A percentile compares a stretch with the other conserved stretches of the same genome.
Conservation (phyloP, 2,888 invertebrate genomes). For the Ophonus ardosiacus region DNA sequence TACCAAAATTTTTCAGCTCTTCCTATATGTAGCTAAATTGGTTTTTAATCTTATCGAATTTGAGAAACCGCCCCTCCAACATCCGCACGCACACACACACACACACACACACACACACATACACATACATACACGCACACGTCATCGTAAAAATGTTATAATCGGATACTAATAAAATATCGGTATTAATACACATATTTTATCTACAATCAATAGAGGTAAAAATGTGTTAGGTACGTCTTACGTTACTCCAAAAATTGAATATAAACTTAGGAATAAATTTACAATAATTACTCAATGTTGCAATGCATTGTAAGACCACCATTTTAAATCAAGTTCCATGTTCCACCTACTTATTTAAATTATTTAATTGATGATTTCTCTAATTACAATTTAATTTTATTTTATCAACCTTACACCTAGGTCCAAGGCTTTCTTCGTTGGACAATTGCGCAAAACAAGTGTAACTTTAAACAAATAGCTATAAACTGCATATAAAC, state of each 20-base stretch:
- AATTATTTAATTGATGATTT: background rate
- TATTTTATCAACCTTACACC: background rate
- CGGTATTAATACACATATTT: no score
- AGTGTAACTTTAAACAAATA: background rate
- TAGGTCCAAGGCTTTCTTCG: background rate
- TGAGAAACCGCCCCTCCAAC: no score
- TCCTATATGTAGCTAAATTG: no score
- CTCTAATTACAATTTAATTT: background rate
- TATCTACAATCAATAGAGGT: no score
- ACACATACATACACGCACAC: no score
- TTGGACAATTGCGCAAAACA: background rate
- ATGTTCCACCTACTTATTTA: background rate
- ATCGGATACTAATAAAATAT: no score
- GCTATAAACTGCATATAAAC: constrained; percentile 1
- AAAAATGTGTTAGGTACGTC: no score
- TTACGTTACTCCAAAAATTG: background rate
- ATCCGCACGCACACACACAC: no score
- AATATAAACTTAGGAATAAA: background rate
- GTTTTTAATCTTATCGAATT: no score
- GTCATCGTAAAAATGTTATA: no score
- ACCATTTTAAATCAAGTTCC: background rate
- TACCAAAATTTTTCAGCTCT: no score
- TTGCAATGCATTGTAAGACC: background rate
- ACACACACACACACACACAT: no score
- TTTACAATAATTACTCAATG: background rate